Evolutionary conservation across 30 jellyfish, hydroid and myxozoan species (phyloP).

Genomic region (Rhopilema esculentum): DNA sequence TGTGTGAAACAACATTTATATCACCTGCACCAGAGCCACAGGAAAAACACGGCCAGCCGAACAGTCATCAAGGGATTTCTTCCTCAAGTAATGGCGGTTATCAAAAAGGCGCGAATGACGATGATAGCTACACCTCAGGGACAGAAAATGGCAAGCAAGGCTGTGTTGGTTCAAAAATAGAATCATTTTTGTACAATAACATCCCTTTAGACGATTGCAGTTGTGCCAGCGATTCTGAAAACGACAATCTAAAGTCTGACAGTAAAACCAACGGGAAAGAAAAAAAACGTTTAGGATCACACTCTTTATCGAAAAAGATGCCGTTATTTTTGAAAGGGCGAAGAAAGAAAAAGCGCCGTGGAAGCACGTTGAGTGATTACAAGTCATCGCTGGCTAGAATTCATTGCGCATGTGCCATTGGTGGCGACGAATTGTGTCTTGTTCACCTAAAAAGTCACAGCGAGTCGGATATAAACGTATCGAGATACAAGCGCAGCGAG

Average conservation of each 20-base stretch:
- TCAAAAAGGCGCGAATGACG: neutral
- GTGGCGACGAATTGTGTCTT: conserved; percentile 61
- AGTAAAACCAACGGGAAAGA: neutral
- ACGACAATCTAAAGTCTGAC: conserved; percentile 17
- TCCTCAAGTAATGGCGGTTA: neutral
- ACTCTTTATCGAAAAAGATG: neutral
- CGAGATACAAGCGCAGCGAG: conserved; percentile 19
- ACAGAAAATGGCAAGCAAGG: neutral
- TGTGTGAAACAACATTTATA: conserved; percentile 33
- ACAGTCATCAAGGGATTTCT: neutral
- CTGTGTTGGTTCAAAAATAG: conserved; percentile 5
- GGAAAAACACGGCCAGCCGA: neutral
- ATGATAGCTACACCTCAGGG: neutral
- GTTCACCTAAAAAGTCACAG: conserved; percentile 65
- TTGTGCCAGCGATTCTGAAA: conserved; percentile 51
- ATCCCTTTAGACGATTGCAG: conserved; percentile 31
- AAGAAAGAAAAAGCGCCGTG: conserved; percentile 42
- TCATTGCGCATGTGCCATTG: conserved; percentile 62
- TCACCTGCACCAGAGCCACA: no score
- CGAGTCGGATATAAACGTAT: conserved; percentile 45
- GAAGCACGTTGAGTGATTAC: conserved; percentile 43
- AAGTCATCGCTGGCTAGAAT: neutral
- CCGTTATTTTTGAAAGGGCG: conserved; percentile 55
- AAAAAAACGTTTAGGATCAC: neutral
- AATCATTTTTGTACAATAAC: conserved; percentile 13